Evolutionary conservation across 53 echinoderm and acorn worm genomes (phyloP).

Genomic region (Luidia sarsii): DNA sequence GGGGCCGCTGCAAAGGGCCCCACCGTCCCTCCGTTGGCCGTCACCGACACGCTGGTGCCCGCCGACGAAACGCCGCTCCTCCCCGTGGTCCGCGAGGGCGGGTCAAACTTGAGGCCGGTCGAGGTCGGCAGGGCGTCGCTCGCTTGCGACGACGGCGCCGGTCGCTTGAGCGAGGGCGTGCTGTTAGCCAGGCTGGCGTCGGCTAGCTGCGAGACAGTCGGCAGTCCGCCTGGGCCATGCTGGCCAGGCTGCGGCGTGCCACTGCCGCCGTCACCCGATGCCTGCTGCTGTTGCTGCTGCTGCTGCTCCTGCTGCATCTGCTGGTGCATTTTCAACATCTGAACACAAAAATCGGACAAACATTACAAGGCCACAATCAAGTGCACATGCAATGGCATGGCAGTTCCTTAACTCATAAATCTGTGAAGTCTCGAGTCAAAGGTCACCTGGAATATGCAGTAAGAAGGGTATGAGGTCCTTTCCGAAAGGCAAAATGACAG

Average conservation of each 20-base stretch:
- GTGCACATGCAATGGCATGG: too few relatives aligned
- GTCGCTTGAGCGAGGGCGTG: neutral
- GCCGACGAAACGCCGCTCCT: conserved; percentile 14
- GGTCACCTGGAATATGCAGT: too few relatives aligned
- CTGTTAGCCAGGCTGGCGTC: neutral
- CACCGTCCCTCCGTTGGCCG: conserved; percentile 38
- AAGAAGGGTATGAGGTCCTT: too few relatives aligned
- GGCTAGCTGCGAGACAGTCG: conserved; percentile 3
- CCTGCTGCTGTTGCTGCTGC: conserved; percentile 62
- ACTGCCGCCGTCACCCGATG: conserved; percentile 8
- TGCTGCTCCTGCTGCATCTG: conserved; percentile 53
- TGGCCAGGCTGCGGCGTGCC: conserved; percentile 13
- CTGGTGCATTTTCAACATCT: conserved; percentile 67
- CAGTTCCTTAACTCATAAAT: too few relatives aligned
- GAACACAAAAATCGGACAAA: neutral
- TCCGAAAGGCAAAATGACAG: too few relatives aligned
- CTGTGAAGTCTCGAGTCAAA: too few relatives aligned
- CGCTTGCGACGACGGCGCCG: neutral
- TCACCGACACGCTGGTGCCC: neutral
- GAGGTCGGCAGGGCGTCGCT: conserved; percentile 26
- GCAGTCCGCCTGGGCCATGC: conserved; percentile 21
- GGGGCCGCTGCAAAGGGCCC: conserved; percentile 28
- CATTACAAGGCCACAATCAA: neutral
- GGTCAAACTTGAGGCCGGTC: conserved; percentile 16
- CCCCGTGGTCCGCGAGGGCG: conserved; percentile 23